Conservation (phyloP, 1,140 invertebrate genomes). For the Coelopa frigida region DNA sequence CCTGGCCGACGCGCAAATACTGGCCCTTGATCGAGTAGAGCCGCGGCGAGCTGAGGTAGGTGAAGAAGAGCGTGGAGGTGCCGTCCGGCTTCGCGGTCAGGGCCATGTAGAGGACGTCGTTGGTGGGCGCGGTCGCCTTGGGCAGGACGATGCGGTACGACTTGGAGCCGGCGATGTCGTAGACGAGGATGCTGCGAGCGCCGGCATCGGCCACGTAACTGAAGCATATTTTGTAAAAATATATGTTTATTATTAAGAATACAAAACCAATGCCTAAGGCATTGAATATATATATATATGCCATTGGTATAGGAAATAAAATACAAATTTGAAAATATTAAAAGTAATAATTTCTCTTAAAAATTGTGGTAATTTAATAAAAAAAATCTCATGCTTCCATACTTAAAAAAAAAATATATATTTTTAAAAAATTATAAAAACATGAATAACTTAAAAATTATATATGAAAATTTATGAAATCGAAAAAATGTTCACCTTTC, state of each 20-base stretch:
- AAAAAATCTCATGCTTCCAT: neutral
- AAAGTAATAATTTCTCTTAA: neutral
- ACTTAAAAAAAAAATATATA: neutral
- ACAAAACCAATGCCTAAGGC: no score
- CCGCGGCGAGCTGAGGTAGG: conserved; percentile 50
- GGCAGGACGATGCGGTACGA: conserved; percentile 53
- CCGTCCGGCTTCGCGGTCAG: conserved; percentile 48
- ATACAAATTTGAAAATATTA: no score
- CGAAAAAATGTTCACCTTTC: no score
- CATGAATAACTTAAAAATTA: no score
- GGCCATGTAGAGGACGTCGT: conserved; percentile 53
- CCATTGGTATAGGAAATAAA: no score
- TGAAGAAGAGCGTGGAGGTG: conserved; percentile 51
- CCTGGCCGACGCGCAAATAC: conserved; percentile 47
- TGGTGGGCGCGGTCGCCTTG: conserved; percentile 43
- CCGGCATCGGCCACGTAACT: conserved; percentile 53
- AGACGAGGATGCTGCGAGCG: conserved; percentile 52
- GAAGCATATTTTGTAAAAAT: conserved; percentile 8
- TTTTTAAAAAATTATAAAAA: no score
- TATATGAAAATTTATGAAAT: no score
- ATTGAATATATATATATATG: no score
- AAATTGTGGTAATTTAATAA: neutral
- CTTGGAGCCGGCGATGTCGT: conserved; percentile 47
- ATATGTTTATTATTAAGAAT: no score
- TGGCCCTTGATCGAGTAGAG: conserved; percentile 52